Conservation (phyloP, 2,888 invertebrate species). For the Clanis bilineata region DNA sequence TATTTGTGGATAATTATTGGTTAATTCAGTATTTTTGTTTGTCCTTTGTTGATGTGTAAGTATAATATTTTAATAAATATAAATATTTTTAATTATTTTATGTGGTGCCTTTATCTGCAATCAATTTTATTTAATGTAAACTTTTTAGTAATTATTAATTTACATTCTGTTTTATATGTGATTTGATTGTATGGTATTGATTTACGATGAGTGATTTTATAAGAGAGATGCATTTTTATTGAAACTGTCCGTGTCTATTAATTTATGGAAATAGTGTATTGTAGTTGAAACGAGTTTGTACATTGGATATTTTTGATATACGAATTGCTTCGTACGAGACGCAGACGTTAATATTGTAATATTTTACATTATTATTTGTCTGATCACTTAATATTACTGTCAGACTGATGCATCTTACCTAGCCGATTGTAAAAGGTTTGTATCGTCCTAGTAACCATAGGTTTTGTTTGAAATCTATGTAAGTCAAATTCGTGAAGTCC, state of each 20-base stretch:
- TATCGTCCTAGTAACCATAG: background rate
- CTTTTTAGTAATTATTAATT: conserved; percentile 36
- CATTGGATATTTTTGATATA: conserved; percentile 12
- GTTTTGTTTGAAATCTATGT: background rate
- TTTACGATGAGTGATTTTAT: conserved; percentile 27
- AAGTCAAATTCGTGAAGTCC: conserved; percentile 4
- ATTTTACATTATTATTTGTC: conserved; percentile 7
- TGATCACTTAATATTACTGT: conserved; percentile 7
- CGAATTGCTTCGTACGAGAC: background rate
- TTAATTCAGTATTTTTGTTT: conserved; percentile 71
- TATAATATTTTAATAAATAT: conserved; percentile 55
- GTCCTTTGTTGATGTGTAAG: conserved; percentile 49
- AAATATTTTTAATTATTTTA: conserved; percentile 58
- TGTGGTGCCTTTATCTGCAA: conserved; percentile 76
- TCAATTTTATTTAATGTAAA: conserved; percentile 38
- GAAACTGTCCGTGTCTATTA: conserved; percentile 20
- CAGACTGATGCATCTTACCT: conserved; percentile 9
- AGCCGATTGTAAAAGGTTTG: background rate
- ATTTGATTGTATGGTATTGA: conserved; percentile 2
- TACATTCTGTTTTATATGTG: conserved; percentile 14
- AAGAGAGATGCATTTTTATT: conserved; percentile 30
- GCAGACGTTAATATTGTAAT: background rate
- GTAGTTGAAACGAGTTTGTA: conserved; percentile 20
- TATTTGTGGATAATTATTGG: conserved; percentile 48
- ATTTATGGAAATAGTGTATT: conserved; percentile 22